Evolutionary conservation across 1,140 invertebrate species (phyloP).

Genomic region (Physella acuta): DNA sequence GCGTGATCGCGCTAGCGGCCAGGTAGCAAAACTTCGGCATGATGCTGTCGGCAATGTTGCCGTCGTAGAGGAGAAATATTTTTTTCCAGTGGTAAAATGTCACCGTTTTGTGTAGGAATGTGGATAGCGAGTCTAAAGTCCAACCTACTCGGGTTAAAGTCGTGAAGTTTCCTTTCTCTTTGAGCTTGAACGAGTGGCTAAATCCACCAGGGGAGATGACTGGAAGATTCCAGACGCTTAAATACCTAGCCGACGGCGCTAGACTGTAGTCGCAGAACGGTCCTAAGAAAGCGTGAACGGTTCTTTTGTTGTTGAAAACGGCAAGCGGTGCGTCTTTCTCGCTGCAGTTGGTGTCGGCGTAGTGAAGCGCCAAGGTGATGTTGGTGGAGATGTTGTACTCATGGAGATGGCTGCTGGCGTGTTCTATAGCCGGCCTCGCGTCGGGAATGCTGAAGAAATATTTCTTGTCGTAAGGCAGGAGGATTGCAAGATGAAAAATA

Average conservation of each 20-base stretch:
- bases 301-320: background rate
- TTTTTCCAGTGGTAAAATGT: too few relatives aligned
- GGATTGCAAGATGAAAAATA: too few relatives aligned
- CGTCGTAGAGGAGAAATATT: too few relatives aligned
- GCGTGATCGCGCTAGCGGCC: too few relatives aligned
- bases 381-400: background rate
- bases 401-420: too few relatives aligned
- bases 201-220: slow-evolving; percentile 76
- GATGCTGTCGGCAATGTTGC: too few relatives aligned
- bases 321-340: background rate
- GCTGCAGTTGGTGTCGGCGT: background rate
- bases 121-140: too few relatives aligned
- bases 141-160: background rate
- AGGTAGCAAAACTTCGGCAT: too few relatives aligned
- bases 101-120: too few relatives aligned
- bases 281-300: slow-evolving; percentile 79
- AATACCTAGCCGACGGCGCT: slow-evolving; percentile 84
- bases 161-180: background rate
- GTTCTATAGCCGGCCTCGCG: too few relatives aligned
- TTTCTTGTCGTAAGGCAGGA: too few relatives aligned
- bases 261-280: slow-evolving; percentile 89
- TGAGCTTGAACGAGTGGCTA: background rate
- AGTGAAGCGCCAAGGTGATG: background rate
- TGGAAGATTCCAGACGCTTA: slow-evolving; percentile 78
- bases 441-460: too few relatives aligned